phyloP scores from a whole-genome alignment of 2,797 vertebrate species.

The Trematomus bernacchii region DNA sequence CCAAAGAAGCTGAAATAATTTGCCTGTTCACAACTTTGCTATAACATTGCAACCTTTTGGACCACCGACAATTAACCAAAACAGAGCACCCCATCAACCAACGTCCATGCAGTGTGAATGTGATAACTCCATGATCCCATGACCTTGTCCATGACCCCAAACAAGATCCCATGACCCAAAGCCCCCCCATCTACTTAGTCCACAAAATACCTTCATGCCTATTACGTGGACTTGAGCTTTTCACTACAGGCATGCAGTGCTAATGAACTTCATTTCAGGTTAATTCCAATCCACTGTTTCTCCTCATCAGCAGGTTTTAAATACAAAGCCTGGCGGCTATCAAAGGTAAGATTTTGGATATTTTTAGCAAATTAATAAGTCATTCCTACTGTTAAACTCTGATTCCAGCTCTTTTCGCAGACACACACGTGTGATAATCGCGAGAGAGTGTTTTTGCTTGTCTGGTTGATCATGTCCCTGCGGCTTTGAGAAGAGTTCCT shows the following conservation, averaged over 20 bases:
- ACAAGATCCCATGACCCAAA: conserved; percentile 53
- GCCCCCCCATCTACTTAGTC: conserved; percentile 23
- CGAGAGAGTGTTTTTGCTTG: conserved; percentile 33
- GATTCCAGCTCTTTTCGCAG: background rate
- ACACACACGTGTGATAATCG: conserved; percentile 23
- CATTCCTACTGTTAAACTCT: conserved; percentile 1
- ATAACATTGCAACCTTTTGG: background rate
- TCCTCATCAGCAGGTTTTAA: conserved; percentile 15
- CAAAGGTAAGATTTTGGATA: background rate
- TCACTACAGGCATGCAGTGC: conserved; percentile 26
- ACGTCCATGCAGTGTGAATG: conserved; percentile 27
- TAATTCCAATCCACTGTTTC: conserved; percentile 45
- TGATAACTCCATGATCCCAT: conserved; percentile 24
- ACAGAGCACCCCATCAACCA: conserved; percentile 6
- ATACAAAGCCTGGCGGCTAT: conserved; percentile 17
- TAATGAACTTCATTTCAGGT: conserved; percentile 56
- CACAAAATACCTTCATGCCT: conserved; percentile 67
- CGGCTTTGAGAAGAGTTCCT: conserved; percentile 41
- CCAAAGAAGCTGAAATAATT: background rate
- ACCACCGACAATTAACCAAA: conserved; percentile 22
- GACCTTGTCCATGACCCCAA: conserved; percentile 52
- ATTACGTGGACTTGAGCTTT: conserved; percentile 39
- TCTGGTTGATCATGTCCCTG: conserved; percentile 15
- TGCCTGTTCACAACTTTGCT: background rate
- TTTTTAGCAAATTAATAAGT: conserved; percentile 6